Base-by-base conservation (phyloP, 2,113 vertebrate species). In the Mohoua ochrocephala region DNA sequence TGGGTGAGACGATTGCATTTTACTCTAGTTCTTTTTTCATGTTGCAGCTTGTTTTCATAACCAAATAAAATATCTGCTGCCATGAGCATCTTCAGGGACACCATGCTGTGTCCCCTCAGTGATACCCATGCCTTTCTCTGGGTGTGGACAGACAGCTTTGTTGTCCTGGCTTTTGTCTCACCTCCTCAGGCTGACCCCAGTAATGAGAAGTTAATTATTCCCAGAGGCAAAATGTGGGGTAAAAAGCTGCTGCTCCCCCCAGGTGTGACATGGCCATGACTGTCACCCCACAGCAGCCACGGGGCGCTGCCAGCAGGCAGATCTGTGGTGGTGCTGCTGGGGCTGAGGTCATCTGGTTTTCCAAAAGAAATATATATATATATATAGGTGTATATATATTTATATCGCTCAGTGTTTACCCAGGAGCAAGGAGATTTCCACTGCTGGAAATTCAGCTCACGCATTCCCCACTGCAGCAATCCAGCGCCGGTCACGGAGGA, bases 171-270 rank as follows among this genome's bases (percentile, higher is more conserved):
- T 50, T 87, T 67, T 59, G 35, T 59, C 39, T 81, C 33, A 61
- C 30, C 73, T 77, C 64, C 28, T 65, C 20, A 11, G 78, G 61
- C 77, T 76, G 87, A 90, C 42, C 57, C 57, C 41, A 27, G 35
- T 73, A 91, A 95, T 45, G 64, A 91, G 80, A 81, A 89, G 57
- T 82, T 67, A 84, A 93, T 95, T 91, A 92, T 86, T 97, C n/a
- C 89, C 92, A 50, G 37, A 37, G 91, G 56, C 31, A 84, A 91
- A 82, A 57, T 3, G 26, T 16, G 44, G 33, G 30, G 31, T 87
- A 37, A 65, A 41, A 89, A 95, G 63, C 88, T 69, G 60, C 45
- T 1, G 11, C 52, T 82, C 6, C 19, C 37, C 16, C 8, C 4
- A 33, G 52, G 45, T 10, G 2, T 41, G 75, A 16, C 0, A 2